A percentile compares a stretch with the other conserved stretches of the same genome.
phyloP scores from a whole-genome alignment of 2,888 invertebrate species.

The Ochropleura leucogaster region DNA sequence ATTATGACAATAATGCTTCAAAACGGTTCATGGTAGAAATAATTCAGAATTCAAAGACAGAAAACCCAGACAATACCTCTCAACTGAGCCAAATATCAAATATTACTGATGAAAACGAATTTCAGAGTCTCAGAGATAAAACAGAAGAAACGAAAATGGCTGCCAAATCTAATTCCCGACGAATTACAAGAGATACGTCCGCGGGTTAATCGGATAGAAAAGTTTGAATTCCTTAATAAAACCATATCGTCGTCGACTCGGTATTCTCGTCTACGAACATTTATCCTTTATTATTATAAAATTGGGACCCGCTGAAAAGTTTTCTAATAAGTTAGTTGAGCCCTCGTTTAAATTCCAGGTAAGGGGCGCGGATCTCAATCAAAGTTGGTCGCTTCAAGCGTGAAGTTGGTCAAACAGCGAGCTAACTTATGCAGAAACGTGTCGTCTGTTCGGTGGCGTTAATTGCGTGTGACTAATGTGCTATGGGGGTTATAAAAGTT shows the following conservation, averaged over 20 bases:
- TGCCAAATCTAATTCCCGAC: slow-evolving; percentile 54
- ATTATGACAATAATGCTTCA: neutral
- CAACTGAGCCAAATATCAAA: slow-evolving; percentile 25
- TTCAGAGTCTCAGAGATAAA: slow-evolving; percentile 37
- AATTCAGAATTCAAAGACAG: slow-evolving; percentile 12
- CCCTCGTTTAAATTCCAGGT: slow-evolving; percentile 83
- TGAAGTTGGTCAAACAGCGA: slow-evolving; percentile 78
- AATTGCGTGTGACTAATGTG: slow-evolving; percentile 64
- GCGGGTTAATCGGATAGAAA: slow-evolving; percentile 67
- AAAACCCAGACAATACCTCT: slow-evolving; percentile 20
- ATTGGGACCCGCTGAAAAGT: slow-evolving; percentile 79
- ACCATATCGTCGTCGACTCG: slow-evolving; percentile 65
- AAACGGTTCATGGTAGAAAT: neutral
- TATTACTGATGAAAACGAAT: slow-evolving; percentile 48
- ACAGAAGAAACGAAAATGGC: slow-evolving; percentile 44
- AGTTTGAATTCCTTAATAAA: slow-evolving; percentile 71
- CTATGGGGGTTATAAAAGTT: neutral
- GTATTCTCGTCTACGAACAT: slow-evolving; percentile 64
- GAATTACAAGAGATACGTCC: slow-evolving; percentile 59
- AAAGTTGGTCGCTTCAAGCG: slow-evolving; percentile 81
- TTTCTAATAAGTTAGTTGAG: slow-evolving; percentile 81
- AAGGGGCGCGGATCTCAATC: slow-evolving; percentile 82
- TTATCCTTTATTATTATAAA: slow-evolving; percentile 82
- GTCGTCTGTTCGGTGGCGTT: slow-evolving; percentile 36
- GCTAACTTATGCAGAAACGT: slow-evolving; percentile 75